Evolutionary conservation across 2,797 vertebrate genomes (phyloP), one percentile per base, ranked within the genome.

Genomic region (Cetoscarus ocellatus): DNA sequence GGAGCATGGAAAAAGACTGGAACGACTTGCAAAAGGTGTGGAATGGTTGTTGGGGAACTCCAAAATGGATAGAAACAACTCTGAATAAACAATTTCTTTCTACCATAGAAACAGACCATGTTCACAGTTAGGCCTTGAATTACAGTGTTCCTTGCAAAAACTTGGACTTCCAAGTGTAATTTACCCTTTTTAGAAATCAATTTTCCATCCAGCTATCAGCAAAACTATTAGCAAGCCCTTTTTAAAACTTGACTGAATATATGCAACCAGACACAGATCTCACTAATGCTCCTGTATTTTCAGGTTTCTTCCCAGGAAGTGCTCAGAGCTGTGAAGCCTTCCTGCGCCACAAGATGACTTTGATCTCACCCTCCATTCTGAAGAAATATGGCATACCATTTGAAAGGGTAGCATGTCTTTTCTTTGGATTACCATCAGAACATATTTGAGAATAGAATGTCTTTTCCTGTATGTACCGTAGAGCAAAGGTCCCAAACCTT

Each of bases 241-340:
- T 38, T 14, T n/a, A 27, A 49, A 14, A 7, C 35, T 11, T 1
- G 45, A 52, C 27, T 14, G 3, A 7, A 0, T 51, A 12, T 35
- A 57, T 11, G 40, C 36, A 51, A 8, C 6, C 6, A 15, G 3
- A 42, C n/a, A n/a, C 13, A 1, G 7, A 7, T 3, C 62, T 14
- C 8, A 18, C 1, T 72, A 17, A 42, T 58, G 15, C 6, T 60
- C 1, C 9, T 79, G 19, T 53, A 11, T 62, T 70, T 70, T 1
- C 88, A 99, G 98, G 97, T 15, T 99, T 99, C 87, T 99, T 99
- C 75, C 98, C 98, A 12, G 98, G 98, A 61, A 99, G 97, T 10
- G 96, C 97, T 49, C 98, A 99, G 84, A 96, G 95, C 91, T 99
- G 98, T 77, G 98, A 99, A 87, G 98, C 98, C 0, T 99, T 99